phyloP scores from a whole-genome alignment of 2,113 vertebrate genomes.

The Phaetusa simplex region DNA sequence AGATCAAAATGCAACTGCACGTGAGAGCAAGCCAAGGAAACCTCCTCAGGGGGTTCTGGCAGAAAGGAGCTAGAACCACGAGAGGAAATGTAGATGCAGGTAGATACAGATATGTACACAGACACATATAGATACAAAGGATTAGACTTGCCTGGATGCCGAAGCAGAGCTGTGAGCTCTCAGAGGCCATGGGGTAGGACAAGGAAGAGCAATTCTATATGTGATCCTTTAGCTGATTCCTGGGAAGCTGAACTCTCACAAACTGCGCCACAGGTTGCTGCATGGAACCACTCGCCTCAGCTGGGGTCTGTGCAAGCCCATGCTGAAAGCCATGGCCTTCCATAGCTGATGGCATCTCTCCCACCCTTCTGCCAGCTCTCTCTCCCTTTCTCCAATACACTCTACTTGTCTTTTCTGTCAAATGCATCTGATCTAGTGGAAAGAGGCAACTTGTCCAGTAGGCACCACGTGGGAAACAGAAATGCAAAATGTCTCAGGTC shows the following conservation, averaged over 20 bases:
- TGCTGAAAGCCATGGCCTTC: not conserved
- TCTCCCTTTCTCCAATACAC: not conserved
- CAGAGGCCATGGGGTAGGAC: not conserved
- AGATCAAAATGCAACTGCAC: not conserved
- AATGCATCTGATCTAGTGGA: not conserved
- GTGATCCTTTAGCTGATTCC: not conserved
- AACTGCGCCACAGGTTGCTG: not conserved
- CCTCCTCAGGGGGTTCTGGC: not conserved
- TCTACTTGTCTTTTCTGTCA: not conserved
- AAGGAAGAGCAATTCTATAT: rapidly evolving
- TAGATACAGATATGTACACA: not conserved
- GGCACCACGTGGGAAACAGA: not conserved
- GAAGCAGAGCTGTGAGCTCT: not conserved
- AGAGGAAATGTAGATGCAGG: not conserved
- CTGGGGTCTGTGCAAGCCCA: not conserved
- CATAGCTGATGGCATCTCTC: not conserved
- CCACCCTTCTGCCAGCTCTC: no score
- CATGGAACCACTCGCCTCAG: not conserved
- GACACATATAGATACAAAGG: no score
- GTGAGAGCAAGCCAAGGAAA: not conserved
- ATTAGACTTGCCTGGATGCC: not conserved
- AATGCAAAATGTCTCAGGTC: not conserved
- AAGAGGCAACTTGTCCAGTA: not conserved
- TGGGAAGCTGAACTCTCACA: rapidly evolving
- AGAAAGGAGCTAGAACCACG: not conserved